Base-by-base conservation (phyloP, 2,797 vertebrate species). In the Chaunax sp. region DNA sequence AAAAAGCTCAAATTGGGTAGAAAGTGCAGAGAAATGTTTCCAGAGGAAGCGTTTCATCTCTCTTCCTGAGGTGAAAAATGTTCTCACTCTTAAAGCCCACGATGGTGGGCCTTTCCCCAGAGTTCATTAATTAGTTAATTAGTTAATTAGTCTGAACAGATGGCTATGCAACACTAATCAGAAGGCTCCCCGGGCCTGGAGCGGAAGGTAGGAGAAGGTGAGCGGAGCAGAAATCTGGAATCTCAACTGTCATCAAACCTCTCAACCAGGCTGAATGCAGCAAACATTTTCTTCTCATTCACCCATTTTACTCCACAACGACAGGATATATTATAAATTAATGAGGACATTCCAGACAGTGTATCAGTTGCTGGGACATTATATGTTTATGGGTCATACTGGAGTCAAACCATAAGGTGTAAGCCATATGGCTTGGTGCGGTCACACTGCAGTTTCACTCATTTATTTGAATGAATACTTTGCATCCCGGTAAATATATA, bases 121-220 rank as follows among this genome's bases (percentile, higher is more conserved):
- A 92, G 91, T 92, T 93, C 91, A 93, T 93, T 92, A 92, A 94
- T 94, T 92, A 93, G 92, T 93, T 92, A 92, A 93, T 93, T 91
- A 90, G 90, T 92, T 92, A 90, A 93, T 94, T 93, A 93, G 90
- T 89, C 85, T 73, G 84, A 93, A 86, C 93, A 93, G 93, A 93
- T 94, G 94, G 92, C 88, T 85, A 52, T 84, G 86, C 87, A 87
- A 85, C 90, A 92, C 90, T 91, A 90, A 92, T 93, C 88, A 92
- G 89, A 87, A 83, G 84, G 84, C 87, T 91, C 60, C 78, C 26
- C 76, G 63, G 78, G 87, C 89, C 87, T 10, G 79, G 80, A 84
- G 87, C 87, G 87, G 80, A 88, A 89, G 83, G 87, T 82, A 81
- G 84, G 74, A 85, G 82, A 89, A 92, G 91, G 90, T 91, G 89